Evolutionary conservation across 2,113 vertebrate species (phyloP), one percentile per base, ranked within the genome.

Genomic region (Dendrocopos noguchii): DNA sequence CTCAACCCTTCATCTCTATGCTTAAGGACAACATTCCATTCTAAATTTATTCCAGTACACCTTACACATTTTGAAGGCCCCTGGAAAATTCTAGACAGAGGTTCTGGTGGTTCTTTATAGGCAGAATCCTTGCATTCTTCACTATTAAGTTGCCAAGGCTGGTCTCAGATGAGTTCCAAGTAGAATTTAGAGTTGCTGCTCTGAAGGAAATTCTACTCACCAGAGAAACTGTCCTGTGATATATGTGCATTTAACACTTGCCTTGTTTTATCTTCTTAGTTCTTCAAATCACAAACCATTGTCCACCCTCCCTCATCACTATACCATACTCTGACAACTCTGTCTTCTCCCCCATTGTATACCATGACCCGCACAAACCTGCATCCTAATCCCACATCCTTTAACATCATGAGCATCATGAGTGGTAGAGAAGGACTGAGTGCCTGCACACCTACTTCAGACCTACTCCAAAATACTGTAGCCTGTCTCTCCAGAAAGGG

Each of bases 371-470:
- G 15, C 36, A 12, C 22, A 46, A 52, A 53, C n/a, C 55, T 53
- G 33, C 28, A 15, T 39, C n/a, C 13, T 39, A 11, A 42, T 63
- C 25, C 47, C 36, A 27, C 18, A 50, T 18, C 20, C 19, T 22
- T 74, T 50, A 61, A 47, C n/a, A 67, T 16, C 47, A 13, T 22
- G 16, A 60, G 31, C 52, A 60, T n/a, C n/a, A n/a, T n/a, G n/a
- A 24, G 50, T 59, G 21, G 36, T 39, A 65, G 60, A 86, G 36
- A 65, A 42, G 31, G 73, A 10, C 31, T 52, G 5, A 0, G 0
- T 42, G 50, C 61, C 60, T 74, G 28, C 33, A 56, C 4, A 18
- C 24, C 29, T 79, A 3, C 34, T 75, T 67, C 53, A 53, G 33
- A 33, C 25, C 57, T 82, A 28, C 8, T 77, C 13, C 17, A 63